A percentile compares a stretch with the other conserved stretches of the same genome.
Conservation (phyloP, 2,797 vertebrate species). For the Platyrinchus mystaceus region DNA sequence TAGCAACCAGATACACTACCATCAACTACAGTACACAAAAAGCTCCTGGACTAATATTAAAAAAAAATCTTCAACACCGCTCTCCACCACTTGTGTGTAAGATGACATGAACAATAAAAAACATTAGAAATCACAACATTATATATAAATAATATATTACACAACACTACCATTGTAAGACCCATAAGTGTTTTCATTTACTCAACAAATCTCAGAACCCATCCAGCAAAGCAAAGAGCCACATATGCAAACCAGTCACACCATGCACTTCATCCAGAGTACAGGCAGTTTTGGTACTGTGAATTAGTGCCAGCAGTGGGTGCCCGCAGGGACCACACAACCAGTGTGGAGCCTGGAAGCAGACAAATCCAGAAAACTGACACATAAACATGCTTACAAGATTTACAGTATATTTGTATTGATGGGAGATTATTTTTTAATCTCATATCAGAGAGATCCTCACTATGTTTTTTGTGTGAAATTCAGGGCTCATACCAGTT, state of each 20-base stretch:
- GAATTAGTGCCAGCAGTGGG: not conserved
- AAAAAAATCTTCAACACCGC: not conserved
- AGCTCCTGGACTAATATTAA: not conserved
- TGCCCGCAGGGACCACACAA: not conserved
- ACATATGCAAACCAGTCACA: not conserved
- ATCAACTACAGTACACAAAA: not conserved
- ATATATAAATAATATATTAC: not conserved
- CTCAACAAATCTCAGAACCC: not conserved
- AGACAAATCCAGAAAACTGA: not conserved
- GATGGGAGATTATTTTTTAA: not conserved
- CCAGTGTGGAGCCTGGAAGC: not conserved
- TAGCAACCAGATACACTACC: not conserved
- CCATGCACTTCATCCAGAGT: not conserved
- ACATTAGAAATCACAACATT: not conserved
- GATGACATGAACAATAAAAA: not conserved
- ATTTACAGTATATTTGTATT: not conserved
- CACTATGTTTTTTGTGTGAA: not conserved
- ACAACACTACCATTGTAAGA: not conserved
- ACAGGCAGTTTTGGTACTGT: not conserved
- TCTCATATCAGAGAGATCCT: not conserved
- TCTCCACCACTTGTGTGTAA: not conserved
- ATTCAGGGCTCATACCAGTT: constrained; percentile 58
- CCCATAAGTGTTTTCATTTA: not conserved
- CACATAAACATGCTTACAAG: not conserved
- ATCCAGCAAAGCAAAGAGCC: not conserved